Base-by-base conservation (phyloP, 2,888 invertebrate genomes). In the Nomada ferruginata region DNA sequence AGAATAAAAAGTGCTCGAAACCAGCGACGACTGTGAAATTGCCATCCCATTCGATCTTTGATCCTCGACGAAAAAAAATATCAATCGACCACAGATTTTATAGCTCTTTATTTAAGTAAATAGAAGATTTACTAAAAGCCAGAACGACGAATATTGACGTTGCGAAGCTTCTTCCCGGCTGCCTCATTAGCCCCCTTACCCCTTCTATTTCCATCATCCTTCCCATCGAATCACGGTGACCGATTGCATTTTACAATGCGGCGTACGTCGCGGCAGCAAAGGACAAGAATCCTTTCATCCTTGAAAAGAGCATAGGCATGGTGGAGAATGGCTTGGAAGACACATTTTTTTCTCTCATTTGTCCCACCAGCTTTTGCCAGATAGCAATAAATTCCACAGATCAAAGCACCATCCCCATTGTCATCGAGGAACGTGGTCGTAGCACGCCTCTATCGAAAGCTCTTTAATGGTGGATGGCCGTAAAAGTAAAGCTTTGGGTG, bases 321-420 rank as follows among this genome's bases (percentile, higher is more conserved):
- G 65, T 59, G 78, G 53, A 63, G 66, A 66, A 61, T 44, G 15
- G 11, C 42, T 50, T 42, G 73, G 69, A 78, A 78, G 76, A 75
- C 63, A 76, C 18, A 50, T 50, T n/a, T 55, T 65, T 70, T 69
- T 63, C 26, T 77, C 63, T 74, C 66, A 53, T 87, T 76, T 78
- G 78, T 78, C 75, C 75, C 73, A 70, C 68, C 76, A 74, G 76
- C 73, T 79, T 82, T 71, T 60, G 65, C 47, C 76, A 71, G 84
- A 85, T 86, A 82, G 86, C 84, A 85, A 87, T 87, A 83, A 82
- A 85, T 86, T 82, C 75, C n/a, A 60, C 70, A 70, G 83, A 85
- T 85, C 84, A 84, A 85, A 84, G 82, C 72, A 29, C 47, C 72
- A 76, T 76, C 66, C 76, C 65, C 20, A 71, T 75, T 76, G 74